Percentiles rank a stretch among this genome's conserved stretches.
These are phyloP conservation scores for Tricholauxania praeusta DNA, from an alignment of 2,888 invertebrate species.

Conservation along the genomic window DNA sequence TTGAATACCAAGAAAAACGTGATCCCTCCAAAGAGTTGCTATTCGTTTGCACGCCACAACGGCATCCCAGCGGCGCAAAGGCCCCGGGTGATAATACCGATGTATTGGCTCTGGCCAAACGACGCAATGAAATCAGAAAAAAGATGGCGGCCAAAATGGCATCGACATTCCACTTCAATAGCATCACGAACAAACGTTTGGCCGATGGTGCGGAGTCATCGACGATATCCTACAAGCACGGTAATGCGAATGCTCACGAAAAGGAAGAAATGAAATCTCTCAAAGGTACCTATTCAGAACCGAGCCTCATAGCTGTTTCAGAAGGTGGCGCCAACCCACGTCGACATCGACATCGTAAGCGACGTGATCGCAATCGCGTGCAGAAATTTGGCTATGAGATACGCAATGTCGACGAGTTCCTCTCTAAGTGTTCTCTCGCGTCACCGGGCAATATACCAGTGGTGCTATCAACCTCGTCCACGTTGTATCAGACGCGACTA, in stretches of 20 bases:
- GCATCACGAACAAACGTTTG: constrained; percentile 24
- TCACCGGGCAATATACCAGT: constrained; percentile 89
- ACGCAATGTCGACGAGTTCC: constrained; percentile 81
- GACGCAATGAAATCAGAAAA: constrained; percentile 61
- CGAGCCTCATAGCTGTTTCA: constrained; percentile 64
- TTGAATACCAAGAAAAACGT: constrained; percentile 59
- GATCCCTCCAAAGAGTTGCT: constrained; percentile 63
- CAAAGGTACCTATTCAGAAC: constrained; percentile 66
- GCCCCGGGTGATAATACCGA: constrained; percentile 54
- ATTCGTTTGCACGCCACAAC: constrained; percentile 66
- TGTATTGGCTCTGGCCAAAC: constrained; percentile 58
- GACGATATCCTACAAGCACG: constrained; percentile 35
- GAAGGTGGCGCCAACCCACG: constrained; percentile 58
- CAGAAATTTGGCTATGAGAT: constrained; percentile 82
- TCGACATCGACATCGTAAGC: constrained; percentile 65
- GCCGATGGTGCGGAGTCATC: constrained; percentile 44
- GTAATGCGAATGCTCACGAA: constrained; percentile 41
- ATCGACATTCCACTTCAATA: constrained; percentile 23
- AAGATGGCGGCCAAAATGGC: constrained; percentile 54
- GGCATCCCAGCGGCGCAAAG: constrained; percentile 52
- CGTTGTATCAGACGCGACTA: constrained; percentile 79
- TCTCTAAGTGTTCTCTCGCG: constrained; percentile 83
- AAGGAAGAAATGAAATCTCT: constrained; percentile 54
- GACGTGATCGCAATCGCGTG: constrained; percentile 63
- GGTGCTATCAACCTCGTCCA: constrained; percentile 80